phyloP scores from a whole-genome alignment of 2,888 invertebrate species.

The Ochropacha duplaris region DNA sequence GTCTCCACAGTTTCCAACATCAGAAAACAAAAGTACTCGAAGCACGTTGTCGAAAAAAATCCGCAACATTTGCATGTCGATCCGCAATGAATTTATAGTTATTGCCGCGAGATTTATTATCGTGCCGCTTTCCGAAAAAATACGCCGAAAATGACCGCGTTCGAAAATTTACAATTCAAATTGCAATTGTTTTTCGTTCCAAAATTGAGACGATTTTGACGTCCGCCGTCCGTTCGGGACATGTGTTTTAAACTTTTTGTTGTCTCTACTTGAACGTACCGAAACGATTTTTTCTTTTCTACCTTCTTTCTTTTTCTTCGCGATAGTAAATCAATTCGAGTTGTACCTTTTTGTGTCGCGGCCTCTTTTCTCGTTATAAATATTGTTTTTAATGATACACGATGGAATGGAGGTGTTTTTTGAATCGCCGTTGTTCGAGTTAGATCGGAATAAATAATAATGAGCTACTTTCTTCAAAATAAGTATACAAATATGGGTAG shows the following conservation, averaged over 20 bases:
- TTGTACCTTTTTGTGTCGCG: conserved; percentile 50
- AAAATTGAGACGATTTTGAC: conserved; percentile 82
- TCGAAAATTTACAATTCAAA: conserved; percentile 78
- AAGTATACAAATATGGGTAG: too few species aligned
- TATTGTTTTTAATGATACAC: conserved; percentile 67
- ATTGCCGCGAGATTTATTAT: conserved; percentile 79
- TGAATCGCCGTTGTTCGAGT: not conserved
- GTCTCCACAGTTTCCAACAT: conserved; percentile 41
- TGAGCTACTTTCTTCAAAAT: not conserved
- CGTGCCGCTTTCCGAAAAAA: conserved; percentile 72
- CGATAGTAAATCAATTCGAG: conserved; percentile 69
- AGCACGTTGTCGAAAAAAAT: conserved; percentile 73
- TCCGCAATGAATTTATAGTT: conserved; percentile 82
- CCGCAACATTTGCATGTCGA: conserved; percentile 80
- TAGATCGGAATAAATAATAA: not conserved
- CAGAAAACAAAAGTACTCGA: conserved; percentile 60
- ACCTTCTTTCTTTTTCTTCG: conserved; percentile 39
- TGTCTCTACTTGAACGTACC: conserved; percentile 17
- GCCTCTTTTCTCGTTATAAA: conserved; percentile 54
- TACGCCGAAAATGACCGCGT: conserved; percentile 71
- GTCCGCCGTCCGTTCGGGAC: conserved; percentile 62
- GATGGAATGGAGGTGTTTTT: conserved; percentile 35
- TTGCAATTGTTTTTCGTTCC: conserved; percentile 73
- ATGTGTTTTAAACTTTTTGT: conserved; percentile 50
- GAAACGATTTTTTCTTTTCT: conserved; percentile 25